Percentiles rank a stretch among this genome's conserved stretches.
Conservation (phyloP, 2,888 invertebrate species). For the Lapara coniferarum region DNA sequence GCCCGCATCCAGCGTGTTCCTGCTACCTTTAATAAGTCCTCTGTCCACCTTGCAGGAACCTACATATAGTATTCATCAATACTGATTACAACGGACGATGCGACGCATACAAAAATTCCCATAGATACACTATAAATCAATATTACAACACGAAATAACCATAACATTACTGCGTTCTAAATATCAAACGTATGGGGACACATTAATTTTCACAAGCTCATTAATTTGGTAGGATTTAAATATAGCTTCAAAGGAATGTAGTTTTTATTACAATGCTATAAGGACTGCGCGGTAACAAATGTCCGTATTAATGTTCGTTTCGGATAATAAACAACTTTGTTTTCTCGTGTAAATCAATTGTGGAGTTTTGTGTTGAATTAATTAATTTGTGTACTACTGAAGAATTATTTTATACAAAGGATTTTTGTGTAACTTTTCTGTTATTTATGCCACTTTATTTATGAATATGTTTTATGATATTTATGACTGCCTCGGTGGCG, state of each 20-base stretch:
- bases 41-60: too few species aligned
- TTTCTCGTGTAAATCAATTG: neutral
- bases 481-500: too few species aligned
- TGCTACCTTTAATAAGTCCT: too few species aligned
- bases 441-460: too few species aligned
- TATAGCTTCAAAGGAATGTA: neutral
- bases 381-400: neutral
- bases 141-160: conserved; percentile 5
- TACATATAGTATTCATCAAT: too few species aligned
- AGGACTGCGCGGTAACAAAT: neutral
- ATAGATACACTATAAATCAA: conserved; percentile 1
- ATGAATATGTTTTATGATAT: too few species aligned
- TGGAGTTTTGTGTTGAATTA: neutral
- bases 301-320: neutral
- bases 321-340: conserved; percentile 2
- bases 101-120: neutral
- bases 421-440: too few species aligned
- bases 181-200: conserved; percentile 12
- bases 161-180: conserved; percentile 1
- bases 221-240: neutral
- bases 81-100: too few species aligned
- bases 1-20: too few species aligned
- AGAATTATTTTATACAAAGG: too few species aligned
- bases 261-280: neutral
- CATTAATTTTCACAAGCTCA: conserved; percentile 2